phyloP scores from a whole-genome alignment of 2,113 vertebrate species.

The Syngnathus scovelli region DNA sequence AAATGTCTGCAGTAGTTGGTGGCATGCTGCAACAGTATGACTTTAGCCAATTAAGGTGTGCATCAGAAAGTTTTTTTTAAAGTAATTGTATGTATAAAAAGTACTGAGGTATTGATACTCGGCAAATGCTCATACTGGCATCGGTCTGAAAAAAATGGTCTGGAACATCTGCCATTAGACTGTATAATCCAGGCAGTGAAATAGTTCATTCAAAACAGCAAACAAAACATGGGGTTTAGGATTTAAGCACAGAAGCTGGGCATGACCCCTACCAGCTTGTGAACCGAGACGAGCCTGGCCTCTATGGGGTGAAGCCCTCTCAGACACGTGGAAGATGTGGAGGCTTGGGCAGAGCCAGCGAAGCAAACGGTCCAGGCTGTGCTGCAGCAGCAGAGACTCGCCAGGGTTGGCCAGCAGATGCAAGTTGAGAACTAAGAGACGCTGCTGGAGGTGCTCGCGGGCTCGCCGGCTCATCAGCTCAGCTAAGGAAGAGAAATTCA shows the following conservation, averaged over 20 bases:
- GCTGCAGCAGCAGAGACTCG: slow-evolving; percentile 77
- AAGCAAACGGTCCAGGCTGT: slow-evolving; percentile 79
- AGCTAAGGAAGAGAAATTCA: slow-evolving; percentile 16
- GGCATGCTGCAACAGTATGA: no score
- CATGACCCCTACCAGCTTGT: slow-evolving; percentile 40
- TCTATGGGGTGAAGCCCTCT: slow-evolving; percentile 69
- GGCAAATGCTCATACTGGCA: no score
- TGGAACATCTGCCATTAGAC: no score
- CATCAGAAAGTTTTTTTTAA: no score
- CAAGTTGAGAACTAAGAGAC: slow-evolving; percentile 71
- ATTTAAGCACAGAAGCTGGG: background rate
- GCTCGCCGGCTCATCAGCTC: slow-evolving; percentile 54
- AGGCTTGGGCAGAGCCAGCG: slow-evolving; percentile 76
- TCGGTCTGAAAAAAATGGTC: no score
- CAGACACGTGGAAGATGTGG: slow-evolving; percentile 84
- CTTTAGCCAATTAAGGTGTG: no score
- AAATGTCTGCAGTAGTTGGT: no score
- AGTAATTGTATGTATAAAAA: no score
- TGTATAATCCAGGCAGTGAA: no score
- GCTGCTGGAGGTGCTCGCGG: slow-evolving; percentile 45
- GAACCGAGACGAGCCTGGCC: slow-evolving; percentile 48
- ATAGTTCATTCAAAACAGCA: background rate
- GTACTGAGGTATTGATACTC: no score
- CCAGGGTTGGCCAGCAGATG: slow-evolving; percentile 82
- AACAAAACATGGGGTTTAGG: background rate